Base-by-base conservation (phyloP, 2,888 invertebrate species). In the Tridacna crocea region DNA sequence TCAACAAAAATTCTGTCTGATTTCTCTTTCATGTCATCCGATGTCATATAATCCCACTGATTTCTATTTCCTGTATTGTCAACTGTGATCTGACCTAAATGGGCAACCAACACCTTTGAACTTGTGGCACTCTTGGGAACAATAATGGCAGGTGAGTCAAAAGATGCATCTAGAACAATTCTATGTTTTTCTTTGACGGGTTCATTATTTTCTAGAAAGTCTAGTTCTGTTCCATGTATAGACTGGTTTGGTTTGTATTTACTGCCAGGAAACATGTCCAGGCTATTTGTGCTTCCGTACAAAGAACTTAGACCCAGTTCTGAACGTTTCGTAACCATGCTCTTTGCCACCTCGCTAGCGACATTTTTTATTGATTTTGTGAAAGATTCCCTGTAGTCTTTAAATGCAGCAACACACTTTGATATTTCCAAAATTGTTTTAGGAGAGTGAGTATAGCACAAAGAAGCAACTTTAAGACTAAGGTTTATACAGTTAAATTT, bases 381-480 rank as follows among this genome's bases (percentile, higher is more conserved):
- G 87, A 98, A 95, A 93, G 97, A 97, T 77, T 97, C 96, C 89
- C 97, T 95, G 95, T 98, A 98, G 93, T 97, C 97, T 93, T 97
- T 97, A 94, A 98, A 98, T 95, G 98, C 97, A 19, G 97, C 96
- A 17, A 97, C 97, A 94, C 98, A 99, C 60, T 97, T 97, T 90
- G 97, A 96, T 82, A 99, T 95, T 94, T 98, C 98, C 51, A 96
- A 96, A 77, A 99, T 95, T 92, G 99, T 96, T 87, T 96, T 96
- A 0, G 98, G 97, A 75, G 98, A 98, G 95, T 99, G 99, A 6
- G 97, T 97, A 95, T 98, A 99, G 96, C 98, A 98, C 79, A 99
- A 97, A 58, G 98, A 97, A 0, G 98, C 98, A 96, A 98, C 97
- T 92, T 96, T 93, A 24, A 88, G 55, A 60, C 72, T 82, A 6